A percentile compares a stretch with the other conserved stretches of the same genome.
phyloP scores from a whole-genome alignment of 2,113 vertebrate genomes.

The Talpa occidentalis region DNA sequence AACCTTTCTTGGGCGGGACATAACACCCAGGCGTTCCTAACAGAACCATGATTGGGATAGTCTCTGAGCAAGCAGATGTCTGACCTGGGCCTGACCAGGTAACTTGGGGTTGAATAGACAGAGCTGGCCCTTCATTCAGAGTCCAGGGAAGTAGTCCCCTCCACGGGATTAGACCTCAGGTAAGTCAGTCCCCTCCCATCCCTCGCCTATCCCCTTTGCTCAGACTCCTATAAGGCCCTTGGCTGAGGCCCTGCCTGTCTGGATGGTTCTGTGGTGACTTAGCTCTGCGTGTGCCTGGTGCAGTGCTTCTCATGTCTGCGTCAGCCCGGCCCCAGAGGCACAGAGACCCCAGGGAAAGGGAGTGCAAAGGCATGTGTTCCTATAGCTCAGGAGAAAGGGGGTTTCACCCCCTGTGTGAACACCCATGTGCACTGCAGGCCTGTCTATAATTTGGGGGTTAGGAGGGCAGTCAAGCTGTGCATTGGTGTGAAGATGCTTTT shows the following conservation, averaged over 20 bases:
- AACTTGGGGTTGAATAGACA: too few relatives aligned
- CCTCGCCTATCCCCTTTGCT: not conserved
- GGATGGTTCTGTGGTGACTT: not conserved
- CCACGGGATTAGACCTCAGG: not conserved
- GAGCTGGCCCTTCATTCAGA: not conserved
- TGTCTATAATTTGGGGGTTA: not conserved
- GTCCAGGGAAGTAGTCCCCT: not conserved
- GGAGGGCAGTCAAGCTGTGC: not conserved
- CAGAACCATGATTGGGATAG: not conserved
- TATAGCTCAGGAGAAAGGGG: not conserved
- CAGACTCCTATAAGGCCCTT: not conserved
- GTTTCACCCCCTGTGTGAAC: not conserved
- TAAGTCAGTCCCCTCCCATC: not conserved
- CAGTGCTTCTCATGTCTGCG: not conserved
- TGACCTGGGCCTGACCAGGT: not conserved
- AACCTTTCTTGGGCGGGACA: not conserved
- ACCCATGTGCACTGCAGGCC: not conserved
- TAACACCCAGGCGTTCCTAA: not conserved
- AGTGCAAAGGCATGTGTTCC: not conserved
- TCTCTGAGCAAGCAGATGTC: not conserved
- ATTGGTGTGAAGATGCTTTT: not conserved
- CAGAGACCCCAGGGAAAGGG: not conserved
- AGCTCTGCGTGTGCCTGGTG: not conserved
- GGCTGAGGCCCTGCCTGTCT: not conserved
- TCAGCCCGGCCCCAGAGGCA: not conserved